Base-by-base conservation (phyloP, 2,888 invertebrate genomes). In the Amblyjoppa proteus region DNA sequence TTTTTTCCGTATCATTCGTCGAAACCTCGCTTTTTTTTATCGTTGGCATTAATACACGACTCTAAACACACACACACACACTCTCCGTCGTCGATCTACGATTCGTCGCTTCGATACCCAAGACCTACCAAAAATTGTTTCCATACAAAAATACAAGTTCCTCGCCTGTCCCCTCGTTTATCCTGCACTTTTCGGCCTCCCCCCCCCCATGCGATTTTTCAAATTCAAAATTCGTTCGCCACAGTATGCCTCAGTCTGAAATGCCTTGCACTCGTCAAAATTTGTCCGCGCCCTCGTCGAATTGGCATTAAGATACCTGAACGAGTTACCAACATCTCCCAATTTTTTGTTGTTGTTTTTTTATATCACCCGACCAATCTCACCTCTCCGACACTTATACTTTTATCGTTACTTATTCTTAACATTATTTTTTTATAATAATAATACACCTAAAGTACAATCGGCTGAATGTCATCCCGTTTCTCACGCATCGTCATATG, bases 61-160 rank as follows among this genome's bases (percentile, higher is more conserved):
- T 80, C 80, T 83, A 85, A 77, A 78, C 76, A 68, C 77, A 38
- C 41, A 78, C 76, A 68, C 77, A 38, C 41, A 53, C 56, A 83
- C 58, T 83, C 58, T 53, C 73, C 71, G 53, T 80, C 58, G 11
- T 69, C 41, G 28, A 53, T 76, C 81, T 51, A 71, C 81, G 61
- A 77, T 70, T 25, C 70, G 71, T 83, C 68, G 20, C 74, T 83
- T 80, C 84, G 81, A 78, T 79, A 79, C 79, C 86, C 86, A 81
- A 86, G 53, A 79, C 85, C 83, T 85, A 85, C 85, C 79, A 80
- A 85, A 83, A 80, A 85, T 61, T 71, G 73, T 53, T 71, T 83
- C 85, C 86, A 86, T 90, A 89, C 89, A 89, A 89, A 90, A 89
- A 89, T 89, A 89, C 88, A 89, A 85, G 88, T 88, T 88, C 87